Conservation (phyloP, 2,797 vertebrate genomes). For the Sebastes dallii region DNA sequence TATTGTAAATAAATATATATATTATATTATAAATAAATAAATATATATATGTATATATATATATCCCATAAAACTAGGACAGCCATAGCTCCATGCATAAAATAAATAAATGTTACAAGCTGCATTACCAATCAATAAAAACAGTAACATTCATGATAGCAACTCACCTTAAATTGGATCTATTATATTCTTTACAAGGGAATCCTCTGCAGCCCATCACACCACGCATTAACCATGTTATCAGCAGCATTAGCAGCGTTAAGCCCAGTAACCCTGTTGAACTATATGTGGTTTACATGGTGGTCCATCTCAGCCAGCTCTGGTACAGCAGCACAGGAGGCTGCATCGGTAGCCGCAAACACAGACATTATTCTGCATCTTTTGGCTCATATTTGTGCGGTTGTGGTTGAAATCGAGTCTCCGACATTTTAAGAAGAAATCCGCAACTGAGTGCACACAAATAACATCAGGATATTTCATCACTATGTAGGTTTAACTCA, state of each 20-base stretch:
- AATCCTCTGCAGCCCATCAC: not conserved
- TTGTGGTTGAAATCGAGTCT: not conserved
- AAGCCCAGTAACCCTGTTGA: not conserved
- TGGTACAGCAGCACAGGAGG: conserved; percentile 4
- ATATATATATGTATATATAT: no score
- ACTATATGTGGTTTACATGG: not conserved
- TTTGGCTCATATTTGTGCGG: not conserved
- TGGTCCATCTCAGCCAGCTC: conserved; percentile 24
- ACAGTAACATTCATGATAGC: not conserved
- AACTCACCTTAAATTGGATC: conserved; percentile 44
- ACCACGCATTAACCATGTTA: not conserved
- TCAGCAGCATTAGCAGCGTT: not conserved
- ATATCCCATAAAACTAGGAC: no score
- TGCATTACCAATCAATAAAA: not conserved
- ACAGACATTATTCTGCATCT: not conserved
- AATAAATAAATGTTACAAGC: not conserved
- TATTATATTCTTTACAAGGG: not conserved
- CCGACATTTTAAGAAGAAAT: not conserved
- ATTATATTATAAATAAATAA: no score
- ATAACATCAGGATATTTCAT: not conserved
- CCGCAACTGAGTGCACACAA: not conserved
- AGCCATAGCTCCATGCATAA: not conserved
- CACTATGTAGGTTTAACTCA: not conserved
- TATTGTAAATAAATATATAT: no score
- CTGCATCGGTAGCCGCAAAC: not conserved